Percentiles rank a stretch among this genome's conserved stretches.
phyloP scores from a whole-genome alignment of 2,888 invertebrate genomes.

The Microdon myrmicae region DNA sequence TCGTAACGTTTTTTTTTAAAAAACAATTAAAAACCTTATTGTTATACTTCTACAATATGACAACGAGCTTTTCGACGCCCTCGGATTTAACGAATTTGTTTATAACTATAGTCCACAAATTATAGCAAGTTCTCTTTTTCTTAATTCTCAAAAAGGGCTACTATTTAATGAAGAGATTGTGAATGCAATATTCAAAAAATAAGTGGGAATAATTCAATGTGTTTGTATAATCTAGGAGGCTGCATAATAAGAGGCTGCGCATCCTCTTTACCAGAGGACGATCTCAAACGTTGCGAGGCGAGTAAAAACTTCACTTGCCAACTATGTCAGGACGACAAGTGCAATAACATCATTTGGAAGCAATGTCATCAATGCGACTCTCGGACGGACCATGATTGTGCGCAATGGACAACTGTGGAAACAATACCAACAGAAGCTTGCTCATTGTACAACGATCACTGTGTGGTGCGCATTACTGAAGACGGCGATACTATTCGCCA shows the following conservation, averaged over 20 bases:
- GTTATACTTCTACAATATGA: too few species aligned
- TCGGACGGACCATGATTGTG: conserved; percentile 32
- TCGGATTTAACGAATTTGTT: too few species aligned
- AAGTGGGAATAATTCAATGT: too few species aligned
- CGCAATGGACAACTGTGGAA: conserved; percentile 17
- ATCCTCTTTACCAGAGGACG: not conserved
- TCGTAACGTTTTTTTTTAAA: too few species aligned
- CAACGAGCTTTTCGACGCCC: too few species aligned
- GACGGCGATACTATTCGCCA: conserved; percentile 42
- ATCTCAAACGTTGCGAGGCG: not conserved
- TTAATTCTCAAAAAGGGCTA: too few species aligned
- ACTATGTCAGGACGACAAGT: conserved; percentile 18
- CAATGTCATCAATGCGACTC: conserved; percentile 49
- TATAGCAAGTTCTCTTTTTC: too few species aligned
- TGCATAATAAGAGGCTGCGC: conserved; percentile 26
- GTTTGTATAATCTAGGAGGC: too few species aligned
- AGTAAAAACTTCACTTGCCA: conserved; percentile 3
- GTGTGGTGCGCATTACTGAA: conserved; percentile 29
- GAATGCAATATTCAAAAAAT: too few species aligned
- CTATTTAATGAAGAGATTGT: too few species aligned
- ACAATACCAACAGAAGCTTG: conserved; percentile 23
- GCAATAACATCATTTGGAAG: conserved; percentile 38
- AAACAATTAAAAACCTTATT: too few species aligned
- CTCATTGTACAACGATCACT: conserved; percentile 26
- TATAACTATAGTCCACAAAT: too few species aligned